Conservation (phyloP, 2,797 vertebrate genomes). For the Antennarius maculatus region DNA sequence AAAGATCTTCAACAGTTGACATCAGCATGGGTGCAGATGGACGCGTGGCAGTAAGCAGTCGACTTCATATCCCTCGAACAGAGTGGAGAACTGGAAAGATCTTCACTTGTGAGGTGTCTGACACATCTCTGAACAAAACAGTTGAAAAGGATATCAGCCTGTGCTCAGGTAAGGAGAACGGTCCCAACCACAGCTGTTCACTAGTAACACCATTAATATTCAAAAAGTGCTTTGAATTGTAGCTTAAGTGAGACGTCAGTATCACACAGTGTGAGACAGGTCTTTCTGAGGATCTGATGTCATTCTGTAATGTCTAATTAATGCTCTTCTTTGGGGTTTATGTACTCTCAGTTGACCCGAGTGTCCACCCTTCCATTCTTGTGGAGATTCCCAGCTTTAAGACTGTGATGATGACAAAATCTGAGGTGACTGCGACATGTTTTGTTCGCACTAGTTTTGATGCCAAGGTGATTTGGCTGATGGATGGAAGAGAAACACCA, state of each 20-base stretch:
- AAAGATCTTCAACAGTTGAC: not conserved
- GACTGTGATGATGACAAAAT: slow-evolving; percentile 7
- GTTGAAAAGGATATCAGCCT: slow-evolving; percentile 30
- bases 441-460: not conserved
- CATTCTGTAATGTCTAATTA: too few relatives aligned
- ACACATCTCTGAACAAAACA: not conserved
- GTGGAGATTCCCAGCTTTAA: slow-evolving; percentile 48
- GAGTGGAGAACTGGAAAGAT: slow-evolving; percentile 62
- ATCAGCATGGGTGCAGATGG: slow-evolving; percentile 53
- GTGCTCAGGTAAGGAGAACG: slow-evolving; percentile 66
- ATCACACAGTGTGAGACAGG: too few relatives aligned
- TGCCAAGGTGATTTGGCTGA: not conserved
- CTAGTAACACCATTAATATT: too few relatives aligned
- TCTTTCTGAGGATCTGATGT: too few relatives aligned
- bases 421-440: slow-evolving; percentile 1
- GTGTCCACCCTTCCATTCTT: slow-evolving; percentile 25
- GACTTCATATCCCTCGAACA: slow-evolving; percentile 32
- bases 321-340: not conserved
- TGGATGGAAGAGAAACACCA: not conserved
- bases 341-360: not conserved
- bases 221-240: slow-evolving; percentile 18
- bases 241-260: slow-evolving; percentile 3
- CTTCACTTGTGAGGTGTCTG: slow-evolving; percentile 65
- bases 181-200: too few relatives aligned
- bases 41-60: slow-evolving; percentile 58